Evolutionary conservation across 1,140 invertebrate species (phyloP).

Genomic region (Conus betulinus): DNA sequence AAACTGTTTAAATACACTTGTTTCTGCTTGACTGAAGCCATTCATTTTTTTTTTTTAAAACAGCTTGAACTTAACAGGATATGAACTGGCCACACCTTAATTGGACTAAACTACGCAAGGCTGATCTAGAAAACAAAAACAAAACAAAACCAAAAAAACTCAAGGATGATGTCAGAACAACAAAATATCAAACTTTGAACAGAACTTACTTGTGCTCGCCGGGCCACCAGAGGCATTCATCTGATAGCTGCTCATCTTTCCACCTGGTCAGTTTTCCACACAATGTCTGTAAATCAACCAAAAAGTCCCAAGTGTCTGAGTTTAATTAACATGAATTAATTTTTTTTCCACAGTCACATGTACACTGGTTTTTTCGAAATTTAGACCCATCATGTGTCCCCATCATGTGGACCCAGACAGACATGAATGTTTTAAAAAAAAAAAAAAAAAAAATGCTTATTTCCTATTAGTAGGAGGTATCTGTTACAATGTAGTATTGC

Average conservation of each 20-base stretch:
- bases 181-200: background rate
- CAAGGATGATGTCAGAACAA: background rate
- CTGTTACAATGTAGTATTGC: background rate
- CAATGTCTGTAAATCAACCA: background rate
- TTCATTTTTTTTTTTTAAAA: no score
- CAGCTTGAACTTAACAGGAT: no score
- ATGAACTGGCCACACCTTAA: no score
- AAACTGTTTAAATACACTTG: no score
- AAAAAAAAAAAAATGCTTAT: background rate
- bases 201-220: slow-evolving; percentile 56
- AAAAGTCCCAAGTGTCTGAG: background rate
- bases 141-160: no score
- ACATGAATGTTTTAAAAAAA: no score
- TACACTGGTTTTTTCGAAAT: background rate
- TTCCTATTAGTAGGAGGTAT: no score
- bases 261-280: slow-evolving; percentile 21
- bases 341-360: background rate
- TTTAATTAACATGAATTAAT: no score
- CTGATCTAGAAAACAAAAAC: no score
- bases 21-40: no score
- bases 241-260: slow-evolving; percentile 58
- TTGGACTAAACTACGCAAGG: no score
- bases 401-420: background rate
- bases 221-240: slow-evolving; percentile 52
- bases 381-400: background rate